Conservation (phyloP, 2,113 vertebrate genomes). For the Camelus bactrianus region DNA sequence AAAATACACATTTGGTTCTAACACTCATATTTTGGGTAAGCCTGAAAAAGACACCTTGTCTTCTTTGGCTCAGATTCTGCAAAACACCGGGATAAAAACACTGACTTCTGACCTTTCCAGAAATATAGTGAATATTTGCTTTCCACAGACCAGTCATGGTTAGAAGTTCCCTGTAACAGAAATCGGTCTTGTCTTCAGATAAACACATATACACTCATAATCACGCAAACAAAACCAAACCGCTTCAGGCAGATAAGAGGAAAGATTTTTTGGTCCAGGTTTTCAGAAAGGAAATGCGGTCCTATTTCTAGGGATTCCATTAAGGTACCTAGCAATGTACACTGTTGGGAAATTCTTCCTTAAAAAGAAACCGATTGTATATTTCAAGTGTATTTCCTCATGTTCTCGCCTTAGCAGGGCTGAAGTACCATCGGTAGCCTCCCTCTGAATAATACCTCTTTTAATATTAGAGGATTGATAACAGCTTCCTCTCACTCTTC, state of each 20-base stretch:
- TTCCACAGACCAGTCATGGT: conserved; percentile 64
- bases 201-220: neutral
- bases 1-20: conserved; percentile 46
- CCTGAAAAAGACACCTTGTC: conserved; percentile 17
- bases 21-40: conserved; percentile 25
- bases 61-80: conserved; percentile 64
- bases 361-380: conserved; percentile 48
- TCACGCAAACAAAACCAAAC: neutral
- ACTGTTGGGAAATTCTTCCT: conserved; percentile 29
- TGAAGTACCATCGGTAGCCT: conserved; percentile 12
- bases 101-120: conserved; percentile 68
- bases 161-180: conserved; percentile 49
- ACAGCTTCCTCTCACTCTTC: conserved; percentile 54
- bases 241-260: neutral
- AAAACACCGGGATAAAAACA: conserved; percentile 60
- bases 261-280: neutral
- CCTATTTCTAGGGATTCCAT: neutral
- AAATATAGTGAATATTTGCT: conserved; percentile 67
- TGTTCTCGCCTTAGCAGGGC: conserved; percentile 12
- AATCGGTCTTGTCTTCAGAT: conserved; percentile 1
- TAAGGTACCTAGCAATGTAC: neutral
- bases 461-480: conserved; percentile 66
- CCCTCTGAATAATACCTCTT: conserved; percentile 37
- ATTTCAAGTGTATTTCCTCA: conserved; percentile 18
- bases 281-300: conserved; percentile 38